Conservation (phyloP, 2,113 vertebrate genomes). For the Myocastor coypus region DNA sequence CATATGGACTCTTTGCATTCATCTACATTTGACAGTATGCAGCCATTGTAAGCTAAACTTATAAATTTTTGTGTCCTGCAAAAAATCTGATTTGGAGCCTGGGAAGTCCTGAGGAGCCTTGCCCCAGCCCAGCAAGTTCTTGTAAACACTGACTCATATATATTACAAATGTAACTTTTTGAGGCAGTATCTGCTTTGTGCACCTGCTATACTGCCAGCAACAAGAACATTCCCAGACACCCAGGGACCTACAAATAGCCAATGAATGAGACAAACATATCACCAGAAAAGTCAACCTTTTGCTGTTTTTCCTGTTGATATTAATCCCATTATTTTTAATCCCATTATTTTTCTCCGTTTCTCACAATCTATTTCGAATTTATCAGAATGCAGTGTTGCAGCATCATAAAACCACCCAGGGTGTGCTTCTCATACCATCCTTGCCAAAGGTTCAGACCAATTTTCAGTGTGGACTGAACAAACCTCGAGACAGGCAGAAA, state of each 20-base stretch:
- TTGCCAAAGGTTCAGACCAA: not conserved
- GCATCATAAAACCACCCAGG: not conserved
- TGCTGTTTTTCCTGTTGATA: not conserved
- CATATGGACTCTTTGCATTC: not conserved
- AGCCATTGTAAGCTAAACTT: not conserved
- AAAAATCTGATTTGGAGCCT: not conserved
- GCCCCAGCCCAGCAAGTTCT: not conserved
- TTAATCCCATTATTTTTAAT: too few relatives aligned
- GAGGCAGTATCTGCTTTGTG: not conserved
- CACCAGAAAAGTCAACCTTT: not conserved
- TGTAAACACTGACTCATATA: not conserved
- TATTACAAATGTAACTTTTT: not conserved
- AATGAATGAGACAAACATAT: not conserved
- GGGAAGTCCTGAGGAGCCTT: not conserved
- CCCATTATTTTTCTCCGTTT: not conserved
- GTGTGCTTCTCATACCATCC: not conserved
- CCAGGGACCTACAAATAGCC: fast-evolving
- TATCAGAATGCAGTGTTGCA: not conserved
- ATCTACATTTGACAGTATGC: not conserved
- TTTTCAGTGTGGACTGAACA: not conserved
- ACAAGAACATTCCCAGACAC: not conserved
- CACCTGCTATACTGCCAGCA: not conserved
- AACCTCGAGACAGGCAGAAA: not conserved
- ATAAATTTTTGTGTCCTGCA: not conserved
- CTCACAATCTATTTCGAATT: not conserved